Conservation (phyloP, 2,113 vertebrate genomes). For the Gadus macrocephalus region DNA sequence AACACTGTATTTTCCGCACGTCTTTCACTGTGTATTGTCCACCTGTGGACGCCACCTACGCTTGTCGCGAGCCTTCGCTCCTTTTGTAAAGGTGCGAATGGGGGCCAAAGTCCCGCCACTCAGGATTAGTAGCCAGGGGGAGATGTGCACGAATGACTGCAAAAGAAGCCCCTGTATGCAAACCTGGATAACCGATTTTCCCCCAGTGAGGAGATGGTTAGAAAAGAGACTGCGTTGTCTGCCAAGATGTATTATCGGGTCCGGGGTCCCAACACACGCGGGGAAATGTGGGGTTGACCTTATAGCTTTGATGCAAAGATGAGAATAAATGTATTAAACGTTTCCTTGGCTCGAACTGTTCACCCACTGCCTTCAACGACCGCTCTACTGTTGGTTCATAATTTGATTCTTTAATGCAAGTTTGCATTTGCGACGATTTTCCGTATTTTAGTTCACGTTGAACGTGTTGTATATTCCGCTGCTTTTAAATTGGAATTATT, state of each 20-base stretch:
- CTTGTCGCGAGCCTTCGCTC: constrained; percentile 11
- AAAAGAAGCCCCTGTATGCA: too few species aligned
- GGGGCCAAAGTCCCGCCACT: constrained; percentile 28
- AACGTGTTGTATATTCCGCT: constrained; percentile 49
- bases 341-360: constrained; percentile 40
- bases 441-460: constrained; percentile 69
- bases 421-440: constrained; percentile 55
- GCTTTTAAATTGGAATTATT: constrained; percentile 56
- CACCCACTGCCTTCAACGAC: constrained; percentile 47
- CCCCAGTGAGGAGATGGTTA: too few species aligned
- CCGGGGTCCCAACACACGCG: too few species aligned
- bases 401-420: constrained; percentile 49
- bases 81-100: constrained; percentile 4
- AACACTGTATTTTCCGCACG: background rate
- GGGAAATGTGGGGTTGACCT: too few species aligned
- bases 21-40: constrained; percentile 17
- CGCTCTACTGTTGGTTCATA: constrained; percentile 38
- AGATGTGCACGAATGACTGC: too few species aligned
- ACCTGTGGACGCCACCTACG: constrained; percentile 18
- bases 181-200: too few species aligned
- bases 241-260: too few species aligned
- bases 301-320: too few species aligned
- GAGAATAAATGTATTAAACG: background rate
- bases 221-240: too few species aligned
- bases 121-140: constrained; percentile 3